Percentiles rank a stretch among this genome's conserved stretches.
These are phyloP conservation scores for Mycetomoellerius zeteki DNA, from an alignment of 1,140 invertebrate genomes.

Conservation along the genomic window DNA sequence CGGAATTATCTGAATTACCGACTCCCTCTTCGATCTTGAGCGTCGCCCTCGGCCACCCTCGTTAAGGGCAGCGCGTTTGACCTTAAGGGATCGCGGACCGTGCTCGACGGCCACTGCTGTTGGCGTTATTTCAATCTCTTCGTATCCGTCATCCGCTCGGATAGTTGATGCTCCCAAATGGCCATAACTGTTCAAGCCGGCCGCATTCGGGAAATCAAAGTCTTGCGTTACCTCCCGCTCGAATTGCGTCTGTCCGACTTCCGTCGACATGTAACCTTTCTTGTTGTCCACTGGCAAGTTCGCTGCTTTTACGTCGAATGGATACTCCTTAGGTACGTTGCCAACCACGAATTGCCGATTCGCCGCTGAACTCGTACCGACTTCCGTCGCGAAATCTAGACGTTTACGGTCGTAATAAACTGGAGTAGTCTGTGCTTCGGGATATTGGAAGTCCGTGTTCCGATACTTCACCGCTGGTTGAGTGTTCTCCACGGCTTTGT, in stretches of 20 bases:
- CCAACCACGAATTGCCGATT: conserved; percentile 85
- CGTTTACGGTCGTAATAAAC: conserved; percentile 80
- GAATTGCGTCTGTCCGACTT: conserved; percentile 59
- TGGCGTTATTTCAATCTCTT: conserved; percentile 81
- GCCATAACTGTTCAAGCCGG: conserved; percentile 53
- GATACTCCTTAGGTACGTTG: conserved; percentile 83
- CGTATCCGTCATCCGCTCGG: conserved; percentile 75
- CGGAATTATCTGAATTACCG: conserved; percentile 83
- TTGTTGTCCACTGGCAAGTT: conserved; percentile 32
- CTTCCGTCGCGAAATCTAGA: conserved; percentile 64
- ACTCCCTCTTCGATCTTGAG: conserved; percentile 71
- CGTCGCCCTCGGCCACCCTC: background rate
- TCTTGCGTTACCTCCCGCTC: conserved; percentile 71
- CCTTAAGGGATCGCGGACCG: conserved; percentile 85
- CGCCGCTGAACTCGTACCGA: conserved; percentile 57
- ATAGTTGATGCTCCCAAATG: conserved; percentile 53
- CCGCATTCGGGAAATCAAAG: conserved; percentile 74
- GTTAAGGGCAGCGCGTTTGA: conserved; percentile 43
- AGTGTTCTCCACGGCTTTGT: conserved; percentile 78
- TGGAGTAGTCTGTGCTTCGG: conserved; percentile 76
- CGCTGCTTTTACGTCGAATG: conserved; percentile 62
- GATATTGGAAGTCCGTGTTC: conserved; percentile 84
- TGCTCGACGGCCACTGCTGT: conserved; percentile 86
- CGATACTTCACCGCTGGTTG: conserved; percentile 78
- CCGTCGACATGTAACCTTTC: conserved; percentile 51